These are phyloP conservation scores for Chrysochloris asiatica DNA, from an alignment of 2,113 vertebrate species.

Conservation along the genomic window DNA sequence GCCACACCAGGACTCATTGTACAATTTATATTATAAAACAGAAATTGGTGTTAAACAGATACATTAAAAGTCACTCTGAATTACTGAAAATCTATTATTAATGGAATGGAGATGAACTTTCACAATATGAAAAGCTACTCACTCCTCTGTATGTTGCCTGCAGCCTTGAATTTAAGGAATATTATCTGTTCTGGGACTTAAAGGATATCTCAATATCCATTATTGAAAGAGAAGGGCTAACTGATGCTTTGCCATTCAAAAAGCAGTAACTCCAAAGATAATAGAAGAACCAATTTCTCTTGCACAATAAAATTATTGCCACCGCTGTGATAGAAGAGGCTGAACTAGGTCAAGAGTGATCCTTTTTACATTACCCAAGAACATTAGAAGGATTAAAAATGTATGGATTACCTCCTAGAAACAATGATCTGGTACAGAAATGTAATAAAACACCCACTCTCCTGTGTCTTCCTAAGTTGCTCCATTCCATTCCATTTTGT, in stretches of 20 bases:
- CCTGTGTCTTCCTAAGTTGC: slow-evolving; percentile 80
- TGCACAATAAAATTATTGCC: slow-evolving; percentile 69
- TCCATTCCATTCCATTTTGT: slow-evolving; percentile 78
- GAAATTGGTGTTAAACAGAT: slow-evolving; percentile 65
- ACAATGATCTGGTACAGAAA: slow-evolving; percentile 90
- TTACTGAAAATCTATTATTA: slow-evolving; percentile 67
- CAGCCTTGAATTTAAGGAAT: slow-evolving; percentile 62
- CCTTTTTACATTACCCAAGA: slow-evolving; percentile 84
- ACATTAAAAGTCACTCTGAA: slow-evolving; percentile 60
- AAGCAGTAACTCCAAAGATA: slow-evolving; percentile 54
- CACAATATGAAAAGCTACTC: slow-evolving; percentile 22
- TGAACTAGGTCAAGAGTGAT: slow-evolving; percentile 83
- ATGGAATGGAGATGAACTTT: slow-evolving; percentile 56
- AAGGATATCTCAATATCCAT: slow-evolving; percentile 56
- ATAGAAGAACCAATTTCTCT: slow-evolving; percentile 43
- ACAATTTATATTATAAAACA: not conserved
- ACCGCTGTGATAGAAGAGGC: slow-evolving; percentile 69
- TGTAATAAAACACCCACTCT: slow-evolving; percentile 94
- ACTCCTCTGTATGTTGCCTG: slow-evolving; percentile 33
- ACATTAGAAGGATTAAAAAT: slow-evolving; percentile 94
- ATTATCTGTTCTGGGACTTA: slow-evolving; percentile 12
- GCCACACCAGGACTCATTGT: too few relatives aligned
- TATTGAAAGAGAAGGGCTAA: slow-evolving; percentile 58
- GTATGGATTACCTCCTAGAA: slow-evolving; percentile 91
- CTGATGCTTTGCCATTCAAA: slow-evolving; percentile 35